Evolutionary conservation across 2,113 vertebrate species (phyloP).

Genomic region (Poeciliopsis occidentalis): DNA sequence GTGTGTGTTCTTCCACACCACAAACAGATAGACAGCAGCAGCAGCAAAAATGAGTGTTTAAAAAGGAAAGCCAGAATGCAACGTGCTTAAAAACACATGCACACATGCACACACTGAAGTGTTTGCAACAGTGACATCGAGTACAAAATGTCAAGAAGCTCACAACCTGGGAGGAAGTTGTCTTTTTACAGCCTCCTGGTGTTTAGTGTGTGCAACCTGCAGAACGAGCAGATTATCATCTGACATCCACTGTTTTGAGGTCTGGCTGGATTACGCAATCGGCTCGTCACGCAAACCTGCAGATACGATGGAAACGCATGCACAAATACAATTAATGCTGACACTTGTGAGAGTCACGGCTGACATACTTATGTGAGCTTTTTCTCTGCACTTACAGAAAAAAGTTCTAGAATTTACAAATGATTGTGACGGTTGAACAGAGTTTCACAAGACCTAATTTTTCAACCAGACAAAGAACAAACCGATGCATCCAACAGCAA

Average conservation of each 20-base stretch:
- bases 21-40: slow-evolving; percentile 26
- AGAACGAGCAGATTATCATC: slow-evolving; percentile 68
- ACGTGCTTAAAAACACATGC: background rate
- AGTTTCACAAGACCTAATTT: background rate
- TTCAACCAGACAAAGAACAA: background rate
- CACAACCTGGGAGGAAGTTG: slow-evolving; percentile 41
- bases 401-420: background rate
- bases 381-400: background rate
- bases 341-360: background rate
- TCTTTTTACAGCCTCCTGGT: slow-evolving; percentile 49
- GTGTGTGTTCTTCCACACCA: slow-evolving; percentile 11
- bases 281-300: slow-evolving; percentile 30
- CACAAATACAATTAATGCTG: slow-evolving; percentile 21
- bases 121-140: slow-evolving; percentile 5
- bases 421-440: background rate
- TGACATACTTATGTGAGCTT: slow-evolving; percentile 19
- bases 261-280: slow-evolving; percentile 63
- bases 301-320: slow-evolving; percentile 48
- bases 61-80: slow-evolving; percentile 2
- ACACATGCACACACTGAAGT: background rate
- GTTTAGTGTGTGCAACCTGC: slow-evolving; percentile 68
- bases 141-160: slow-evolving; percentile 7
- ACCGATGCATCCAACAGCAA: background rate
- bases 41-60: slow-evolving; percentile 13
- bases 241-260: slow-evolving; percentile 57